Base-by-base conservation (phyloP, 2,888 invertebrate genomes). In the Eumacrocentrus americanus region DNA sequence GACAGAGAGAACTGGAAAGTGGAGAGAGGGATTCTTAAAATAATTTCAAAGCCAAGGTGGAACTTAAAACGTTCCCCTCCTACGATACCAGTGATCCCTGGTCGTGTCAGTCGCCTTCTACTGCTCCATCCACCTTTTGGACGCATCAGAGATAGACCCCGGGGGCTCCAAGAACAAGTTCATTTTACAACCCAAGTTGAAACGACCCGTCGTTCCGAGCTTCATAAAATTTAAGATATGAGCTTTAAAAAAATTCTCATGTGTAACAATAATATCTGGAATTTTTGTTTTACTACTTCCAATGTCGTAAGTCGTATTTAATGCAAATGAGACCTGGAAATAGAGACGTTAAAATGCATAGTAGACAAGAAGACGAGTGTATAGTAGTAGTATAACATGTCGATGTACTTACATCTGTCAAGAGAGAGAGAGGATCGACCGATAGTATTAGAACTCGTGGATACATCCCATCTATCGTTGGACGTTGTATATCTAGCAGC, bases 21-120 rank as follows among this genome's bases (percentile, higher is more conserved):
- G 44, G 9, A 38, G 35, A 52, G 35, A 25, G 42, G 47, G 29
- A n/a, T 50, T 66, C 66, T 66, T 61, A 65, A 70, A 70, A 70
- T 70, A 70, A 67, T 68, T 70, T 62, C 52, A 65, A 67, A 64
- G 62, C 62, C 60, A 59, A 64, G 57, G 51, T 59, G 48, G 58
- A 60, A 44, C 9, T 47, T 12, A 7, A 11, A 5, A 29, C 9
- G n/a, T 29, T 29, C 14, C 16, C 16, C 7, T 48, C 25, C 34
- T 14, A 1, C 18, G 11, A 6, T 48, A 35, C 7, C 18, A 16
- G 3, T 20, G 18, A 18, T 16, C 18, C 9, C 34, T 34, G 35
- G 25, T 48, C 25, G n/a, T 48, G 48, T 48, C 29, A 48, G 48
- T 46, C 34, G 16, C 29, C 16, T 44, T 44, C 16, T 18, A 16